Evolutionary conservation across 2,888 invertebrate genomes (phyloP), one percentile per base, ranked within the genome.

Genomic region (Cheilosia grossa): DNA sequence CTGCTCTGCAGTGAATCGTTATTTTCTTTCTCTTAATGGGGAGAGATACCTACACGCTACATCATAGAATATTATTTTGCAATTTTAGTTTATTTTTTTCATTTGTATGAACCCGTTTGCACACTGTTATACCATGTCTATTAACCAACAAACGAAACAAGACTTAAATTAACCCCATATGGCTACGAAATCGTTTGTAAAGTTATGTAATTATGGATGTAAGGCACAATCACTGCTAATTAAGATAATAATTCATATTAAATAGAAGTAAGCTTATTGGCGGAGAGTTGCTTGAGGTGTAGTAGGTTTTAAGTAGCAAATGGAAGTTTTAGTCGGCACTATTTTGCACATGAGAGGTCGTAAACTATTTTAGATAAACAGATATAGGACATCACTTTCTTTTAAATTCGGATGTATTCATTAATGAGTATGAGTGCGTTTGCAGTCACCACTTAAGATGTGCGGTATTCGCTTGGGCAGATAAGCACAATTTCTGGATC

Each of bases 41-140:
- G 67, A 47, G 24, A 63, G 47, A 75, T 13, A 30, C 49, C 7
- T 5, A 49, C 59, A 66, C 63, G 37, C 7, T 5, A 42, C 64
- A 66, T 67, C 44, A 21, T 77, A 53, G 54, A 66, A n/a, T n/a
- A n/a, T 58, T 72, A 59, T 61, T 17, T 73, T 74, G 63, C 75
- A 80, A 75, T 85, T 66, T 10, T 85, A 83, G 70, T 66, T 80
- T 63, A 66, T 54, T 56, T 54, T 63, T 6, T 6, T 53, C 40
- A 49, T 10, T 51, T 54, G 27, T 54, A 21, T 49, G 2, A 63
- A 37, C n/a, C 13, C 9, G 10, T 80, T 51, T 56, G 21, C 17
- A 67, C 63, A 82, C 73, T 67, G 63, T 75, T 82, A 67, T 37
- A 56, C 73, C 73, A 77, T 58, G 51, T 17, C 10, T 49, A 19